A percentile compares a stretch with the other conserved stretches of the same genome.
Evolutionary conservation across 1,140 invertebrate genomes (phyloP).

Genomic region (Monomorium pharaonis): DNA sequence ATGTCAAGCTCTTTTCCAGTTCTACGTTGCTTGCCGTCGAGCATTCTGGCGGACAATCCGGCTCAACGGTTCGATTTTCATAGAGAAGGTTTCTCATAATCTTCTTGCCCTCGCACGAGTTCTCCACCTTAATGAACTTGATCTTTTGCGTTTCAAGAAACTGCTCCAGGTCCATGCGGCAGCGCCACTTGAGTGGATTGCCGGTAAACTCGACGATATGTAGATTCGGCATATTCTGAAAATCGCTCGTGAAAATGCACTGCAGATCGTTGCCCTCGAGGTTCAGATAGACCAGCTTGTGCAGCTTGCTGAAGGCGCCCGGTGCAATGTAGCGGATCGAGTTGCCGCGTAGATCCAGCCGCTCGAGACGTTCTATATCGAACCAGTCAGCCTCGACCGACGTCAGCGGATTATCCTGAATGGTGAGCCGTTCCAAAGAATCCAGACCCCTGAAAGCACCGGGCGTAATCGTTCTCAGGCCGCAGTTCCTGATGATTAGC

Average conservation of each 20-base stretch:
- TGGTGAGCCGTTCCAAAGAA: constrained; percentile 66
- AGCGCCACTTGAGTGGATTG: constrained; percentile 77
- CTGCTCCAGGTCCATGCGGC: constrained; percentile 74
- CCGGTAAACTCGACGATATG: constrained; percentile 71
- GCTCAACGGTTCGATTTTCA: constrained; percentile 60
- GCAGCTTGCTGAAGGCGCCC: constrained; percentile 66
- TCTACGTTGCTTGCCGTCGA: constrained; percentile 14
- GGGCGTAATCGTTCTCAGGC: constrained; percentile 63
- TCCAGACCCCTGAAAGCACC: constrained; percentile 65
- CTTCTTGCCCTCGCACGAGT: constrained; percentile 73
- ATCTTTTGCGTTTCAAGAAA: constrained; percentile 73
- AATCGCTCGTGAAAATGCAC: constrained; percentile 74
- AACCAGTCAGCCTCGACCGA: constrained; percentile 70
- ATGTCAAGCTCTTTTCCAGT: background rate
- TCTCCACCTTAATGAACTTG: constrained; percentile 70
- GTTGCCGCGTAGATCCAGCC: constrained; percentile 74
- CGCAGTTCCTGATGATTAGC: constrained; percentile 70
- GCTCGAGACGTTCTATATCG: constrained; percentile 60
- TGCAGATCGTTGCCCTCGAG: constrained; percentile 74
- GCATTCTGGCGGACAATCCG: constrained; percentile 44
- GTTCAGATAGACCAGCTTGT: constrained; percentile 69
- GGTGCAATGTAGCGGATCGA: constrained; percentile 72
- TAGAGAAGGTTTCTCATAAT: constrained; percentile 67
- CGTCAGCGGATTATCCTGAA: constrained; percentile 71
- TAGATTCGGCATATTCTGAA: constrained; percentile 67